Percentiles rank a stretch among this genome's conserved stretches.
phyloP scores from a whole-genome alignment of 2,888 invertebrate species.

The Acanthacorydalis orientalis region DNA sequence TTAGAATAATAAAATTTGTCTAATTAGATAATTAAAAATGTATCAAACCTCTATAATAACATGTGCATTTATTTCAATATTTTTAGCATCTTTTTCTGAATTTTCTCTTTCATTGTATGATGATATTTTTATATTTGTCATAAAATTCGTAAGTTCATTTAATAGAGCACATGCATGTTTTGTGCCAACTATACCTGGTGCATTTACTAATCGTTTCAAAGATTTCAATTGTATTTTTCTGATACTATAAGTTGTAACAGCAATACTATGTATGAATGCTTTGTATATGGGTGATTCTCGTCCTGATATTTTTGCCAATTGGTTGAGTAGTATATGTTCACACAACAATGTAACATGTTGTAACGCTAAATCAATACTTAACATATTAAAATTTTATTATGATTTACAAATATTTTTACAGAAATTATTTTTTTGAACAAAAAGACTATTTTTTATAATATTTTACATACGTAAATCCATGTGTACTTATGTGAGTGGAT shows the following conservation, averaged over 20 bases:
- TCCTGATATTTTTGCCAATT: conserved; percentile 48
- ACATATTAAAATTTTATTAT: neutral
- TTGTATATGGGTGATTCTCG: conserved; percentile 47
- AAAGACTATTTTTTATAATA: too few species aligned
- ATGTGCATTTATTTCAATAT: conserved; percentile 1
- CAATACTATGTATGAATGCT: conserved; percentile 52
- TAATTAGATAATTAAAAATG: neutral
- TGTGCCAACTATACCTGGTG: conserved; percentile 37
- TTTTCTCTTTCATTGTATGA: neutral
- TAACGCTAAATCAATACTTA: conserved; percentile 28
- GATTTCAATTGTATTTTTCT: conserved; percentile 43
- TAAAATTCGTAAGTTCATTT: conserved; percentile 43
- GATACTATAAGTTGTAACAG: conserved; percentile 41
- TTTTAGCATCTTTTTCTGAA: neutral
- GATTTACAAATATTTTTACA: neutral
- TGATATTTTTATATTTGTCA: conserved; percentile 42
- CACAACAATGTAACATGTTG: conserved; percentile 57
- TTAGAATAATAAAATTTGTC: neutral
- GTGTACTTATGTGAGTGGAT: too few species aligned
- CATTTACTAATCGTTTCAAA: conserved; percentile 37
- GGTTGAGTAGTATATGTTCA: conserved; percentile 51
- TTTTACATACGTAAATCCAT: too few species aligned
- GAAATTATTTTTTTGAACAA: neutral
- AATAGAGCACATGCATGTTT: conserved; percentile 45
- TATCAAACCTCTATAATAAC: conserved; percentile 4